Evolutionary conservation across 2,797 vertebrate species (phyloP), one percentile per base, ranked within the genome.

Genomic region (Okamejei kenojei): DNA sequence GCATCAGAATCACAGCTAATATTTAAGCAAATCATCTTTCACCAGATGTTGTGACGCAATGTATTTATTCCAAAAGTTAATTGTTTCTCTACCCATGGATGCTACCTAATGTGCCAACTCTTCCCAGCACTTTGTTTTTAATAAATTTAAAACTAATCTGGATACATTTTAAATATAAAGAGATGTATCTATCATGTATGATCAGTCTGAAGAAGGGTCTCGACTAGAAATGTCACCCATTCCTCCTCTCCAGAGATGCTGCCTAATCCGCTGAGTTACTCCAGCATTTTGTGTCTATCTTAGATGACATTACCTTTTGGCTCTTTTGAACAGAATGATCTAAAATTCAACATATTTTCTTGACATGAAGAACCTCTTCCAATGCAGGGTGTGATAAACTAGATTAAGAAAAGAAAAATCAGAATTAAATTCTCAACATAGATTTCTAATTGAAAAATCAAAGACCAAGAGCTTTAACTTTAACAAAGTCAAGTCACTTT

Each of bases 311-410:
- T 95, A 97, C 97, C 97, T 97, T 95, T 96, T 10, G 96, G 96
- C 78, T 96, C 95, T 94, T 97, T 95, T 63, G 96, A 96, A 94
- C 94, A 95, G 1, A 97, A 94, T n/a, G 95, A 93, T 2, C 90
- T 76, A 92, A 74, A 92, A 76, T 38, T 76, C 32, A 65, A 19
- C 19, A 35, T 26, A 63, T 81, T 94, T 82, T 94, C 95, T 93
- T 94, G 93, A 68, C 95, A 93, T 94, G 93, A 82, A 93, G 94
- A 93, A 90, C 93, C 93, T 94, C 94, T 94, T 63, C 93, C 94
- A 63, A 58, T 93, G 93, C 94, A 93, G 90, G 94, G 93, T 38
- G 94, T 93, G 17, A 93, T 93, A 91, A 93, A 95, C 96, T 96
- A 94, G 94, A 94, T 95, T 84, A 93, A 93, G 93, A 74, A 93